Base-by-base conservation (phyloP, 2,113 vertebrate genomes). In the Tautogolabrus adspersus region DNA sequence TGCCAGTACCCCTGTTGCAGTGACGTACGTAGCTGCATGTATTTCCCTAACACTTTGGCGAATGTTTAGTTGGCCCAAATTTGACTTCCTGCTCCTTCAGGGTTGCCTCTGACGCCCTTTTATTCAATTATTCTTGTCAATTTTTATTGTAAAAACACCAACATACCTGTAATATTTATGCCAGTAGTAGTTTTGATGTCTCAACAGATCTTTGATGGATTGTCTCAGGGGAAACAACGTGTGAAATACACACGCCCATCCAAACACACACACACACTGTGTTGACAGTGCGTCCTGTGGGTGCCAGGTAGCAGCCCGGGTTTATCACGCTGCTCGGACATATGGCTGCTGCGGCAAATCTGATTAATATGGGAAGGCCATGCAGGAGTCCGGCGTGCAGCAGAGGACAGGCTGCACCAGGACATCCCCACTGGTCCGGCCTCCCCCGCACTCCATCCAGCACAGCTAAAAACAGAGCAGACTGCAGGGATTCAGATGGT, bases 261-360 rank as follows among this genome's bases (percentile, higher is more conserved):
- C 65, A 70, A 69, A 79, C 76, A 77, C 77, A 54, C 38, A 55
- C 47, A 44, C 71, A 83, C 72, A 84, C 80, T 66, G 84, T 68
- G 81, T 85, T 90, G 89, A 87, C 85, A 83, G 87, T 67, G 79
- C 49, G 40, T 89, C 87, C 80, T 69, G 75, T 75, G 79, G 82
- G 87, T 86, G 85, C 83, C 85, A 85, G 92, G 87, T 85, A 91
- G 84, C 89, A 87, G 90, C 84, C 76, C 54, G 87, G 90, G 83
- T 92, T 91, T 91, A 89, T 93, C 94, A 92, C 55, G 92, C 94
- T 94, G 93, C 78, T 91, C 61, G 57, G 88, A 92, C 94, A 95
- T 95, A 95, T 94, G 94, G 94, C 85, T 91, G 77, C 84, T 90
- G 89, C 82, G 44, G 87, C 84, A 94, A 94, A 94, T 93, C 92